Percentiles rank a stretch among this genome's conserved stretches.
These are phyloP conservation scores for Ceyx melanurus DNA, from an alignment of 2,113 vertebrate genomes.

Conservation along the genomic window DNA sequence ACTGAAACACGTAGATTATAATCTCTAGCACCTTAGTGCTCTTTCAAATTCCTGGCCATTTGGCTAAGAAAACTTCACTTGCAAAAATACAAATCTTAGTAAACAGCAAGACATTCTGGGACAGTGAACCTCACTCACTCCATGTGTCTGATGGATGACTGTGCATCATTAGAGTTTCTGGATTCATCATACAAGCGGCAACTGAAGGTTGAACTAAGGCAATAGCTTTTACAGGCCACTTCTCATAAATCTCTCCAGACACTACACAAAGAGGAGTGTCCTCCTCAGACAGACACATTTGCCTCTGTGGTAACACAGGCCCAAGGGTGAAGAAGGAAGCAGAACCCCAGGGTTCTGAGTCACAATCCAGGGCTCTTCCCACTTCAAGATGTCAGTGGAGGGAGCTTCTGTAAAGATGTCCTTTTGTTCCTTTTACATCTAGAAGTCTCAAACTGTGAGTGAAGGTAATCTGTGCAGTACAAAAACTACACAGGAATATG, in stretches of 20 bases:
- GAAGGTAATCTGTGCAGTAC: neutral
- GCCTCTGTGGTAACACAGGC: neutral
- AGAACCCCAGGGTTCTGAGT: neutral
- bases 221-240: neutral
- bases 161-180: neutral
- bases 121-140: neutral
- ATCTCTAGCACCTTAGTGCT: neutral
- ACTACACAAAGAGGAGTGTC: neutral
- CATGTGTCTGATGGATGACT: neutral
- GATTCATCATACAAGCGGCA: neutral
- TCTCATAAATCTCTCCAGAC: neutral
- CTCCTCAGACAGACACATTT: neutral
- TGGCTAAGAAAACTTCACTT: neutral
- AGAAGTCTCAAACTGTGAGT: neutral
- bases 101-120: neutral
- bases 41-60: neutral
- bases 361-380: neutral
- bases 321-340: neutral
- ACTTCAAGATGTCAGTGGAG: accelerated
- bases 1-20: neutral
- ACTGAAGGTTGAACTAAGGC: neutral
- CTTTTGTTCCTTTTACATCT: neutral
- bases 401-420: neutral
- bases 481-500: neutral
- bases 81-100: neutral